phyloP scores from a whole-genome alignment of 2,888 invertebrate species.

The Clostera curtula region DNA sequence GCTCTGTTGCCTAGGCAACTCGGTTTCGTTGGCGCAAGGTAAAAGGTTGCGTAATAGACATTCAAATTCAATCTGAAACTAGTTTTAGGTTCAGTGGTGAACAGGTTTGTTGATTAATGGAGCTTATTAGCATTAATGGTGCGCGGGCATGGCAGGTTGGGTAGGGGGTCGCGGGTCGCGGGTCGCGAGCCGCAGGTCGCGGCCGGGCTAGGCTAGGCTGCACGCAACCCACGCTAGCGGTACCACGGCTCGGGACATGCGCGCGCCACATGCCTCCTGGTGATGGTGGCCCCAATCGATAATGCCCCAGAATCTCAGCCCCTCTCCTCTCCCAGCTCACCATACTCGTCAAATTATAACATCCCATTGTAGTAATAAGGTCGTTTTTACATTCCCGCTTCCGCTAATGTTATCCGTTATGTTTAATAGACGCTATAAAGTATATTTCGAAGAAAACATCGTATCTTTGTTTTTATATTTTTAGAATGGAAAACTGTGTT shows the following conservation, averaged over 20 bases:
- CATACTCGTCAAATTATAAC: slow-evolving; percentile 63
- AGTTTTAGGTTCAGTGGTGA: slow-evolving; percentile 17
- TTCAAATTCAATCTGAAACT: slow-evolving; percentile 10
- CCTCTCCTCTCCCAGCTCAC: slow-evolving; percentile 50
- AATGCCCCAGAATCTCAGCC: slow-evolving; percentile 58
- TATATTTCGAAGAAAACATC: slow-evolving; percentile 40
- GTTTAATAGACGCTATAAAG: slow-evolving; percentile 59
- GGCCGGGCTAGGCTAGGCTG: slow-evolving; percentile 18
- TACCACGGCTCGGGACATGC: slow-evolving; percentile 37
- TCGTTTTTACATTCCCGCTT: slow-evolving; percentile 54
- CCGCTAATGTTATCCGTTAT: slow-evolving; percentile 47
- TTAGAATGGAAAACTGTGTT: slow-evolving; percentile 22
- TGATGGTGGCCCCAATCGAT: slow-evolving; percentile 67
- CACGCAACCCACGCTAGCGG: slow-evolving; percentile 12
- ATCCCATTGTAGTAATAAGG: slow-evolving; percentile 63
- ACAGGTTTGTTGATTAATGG: slow-evolving; percentile 17
- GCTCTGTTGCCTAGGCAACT: too few species aligned
- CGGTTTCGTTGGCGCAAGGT: too few species aligned
- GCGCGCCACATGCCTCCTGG: slow-evolving; percentile 49
- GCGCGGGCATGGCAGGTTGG: slow-evolving; percentile 11
- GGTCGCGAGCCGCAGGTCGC: slow-evolving; percentile 6
- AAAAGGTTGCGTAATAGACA: slow-evolving; percentile 13
- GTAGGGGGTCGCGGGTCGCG: background rate
- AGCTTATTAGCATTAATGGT: slow-evolving; percentile 19
- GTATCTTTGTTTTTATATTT: slow-evolving; percentile 45